Evolutionary conservation across 2,113 vertebrate genomes (phyloP).

Genomic region (Anguilla japonica): DNA sequence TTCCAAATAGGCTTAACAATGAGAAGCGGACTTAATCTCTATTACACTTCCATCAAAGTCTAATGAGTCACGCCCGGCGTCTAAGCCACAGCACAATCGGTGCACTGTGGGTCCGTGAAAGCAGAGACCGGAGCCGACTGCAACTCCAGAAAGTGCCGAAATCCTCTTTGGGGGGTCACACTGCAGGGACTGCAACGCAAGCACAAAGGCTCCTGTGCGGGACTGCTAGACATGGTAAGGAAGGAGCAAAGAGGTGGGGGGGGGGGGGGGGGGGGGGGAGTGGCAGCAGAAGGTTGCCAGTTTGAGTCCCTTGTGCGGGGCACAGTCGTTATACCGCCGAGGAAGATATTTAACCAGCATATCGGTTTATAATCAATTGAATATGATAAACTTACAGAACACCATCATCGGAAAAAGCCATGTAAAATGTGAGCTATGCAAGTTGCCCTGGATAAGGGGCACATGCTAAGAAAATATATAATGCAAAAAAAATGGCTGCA

Average conservation of each 20-base stretch:
- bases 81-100: slow-evolving; percentile 50
- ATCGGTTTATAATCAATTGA: neutral
- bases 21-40: slow-evolving; percentile 48
- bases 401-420: neutral
- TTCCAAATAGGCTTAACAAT: slow-evolving; percentile 44
- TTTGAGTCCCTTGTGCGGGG: neutral
- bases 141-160: slow-evolving; percentile 21
- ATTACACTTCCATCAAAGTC: slow-evolving; percentile 57
- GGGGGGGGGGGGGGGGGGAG: no score
- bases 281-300: neutral
- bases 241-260: neutral
- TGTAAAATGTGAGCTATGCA: neutral
- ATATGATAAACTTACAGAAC: neutral
- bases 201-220: neutral
- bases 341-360: neutral
- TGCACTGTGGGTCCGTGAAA: slow-evolving; percentile 38
- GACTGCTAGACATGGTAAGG: neutral
- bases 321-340: neutral
- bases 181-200: neutral
- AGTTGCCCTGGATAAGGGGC: neutral
- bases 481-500: neutral
- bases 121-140: neutral
- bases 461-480: neutral
- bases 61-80: slow-evolving; percentile 49
- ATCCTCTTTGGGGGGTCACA: slow-evolving; percentile 20